A percentile compares a stretch with the other conserved stretches of the same genome.
phyloP scores from a whole-genome alignment of 2,113 vertebrate genomes.

The Epinephelus fuscoguttatus region DNA sequence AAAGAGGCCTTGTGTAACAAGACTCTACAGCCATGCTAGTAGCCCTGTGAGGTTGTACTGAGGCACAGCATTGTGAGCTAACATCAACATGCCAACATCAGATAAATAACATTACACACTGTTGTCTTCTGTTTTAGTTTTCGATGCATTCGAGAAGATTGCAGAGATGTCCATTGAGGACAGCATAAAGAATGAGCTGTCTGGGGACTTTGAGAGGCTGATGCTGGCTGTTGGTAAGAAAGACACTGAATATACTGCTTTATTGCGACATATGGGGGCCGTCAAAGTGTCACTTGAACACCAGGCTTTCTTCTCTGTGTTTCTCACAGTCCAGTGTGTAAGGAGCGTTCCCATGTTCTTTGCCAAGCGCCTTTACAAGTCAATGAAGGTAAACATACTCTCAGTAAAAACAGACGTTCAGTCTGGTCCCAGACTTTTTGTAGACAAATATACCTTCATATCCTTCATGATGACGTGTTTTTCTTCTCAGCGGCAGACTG shows the following conservation, averaged over 20 bases:
- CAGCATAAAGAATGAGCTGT: constrained; percentile 94
- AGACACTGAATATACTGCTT: neutral
- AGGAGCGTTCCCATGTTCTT: constrained; percentile 93
- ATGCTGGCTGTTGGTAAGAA: constrained; percentile 95
- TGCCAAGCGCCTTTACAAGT: constrained; percentile 93
- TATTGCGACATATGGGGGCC: neutral
- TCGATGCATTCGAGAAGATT: constrained; percentile 93
- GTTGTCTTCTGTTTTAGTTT: constrained; percentile 82
- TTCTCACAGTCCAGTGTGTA: constrained; percentile 89
- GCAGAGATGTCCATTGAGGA: constrained; percentile 91
- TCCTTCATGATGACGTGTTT: neutral
- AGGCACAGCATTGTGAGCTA: neutral
- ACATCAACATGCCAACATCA: neutral
- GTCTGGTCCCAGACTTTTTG: neutral
- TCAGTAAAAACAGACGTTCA: neutral
- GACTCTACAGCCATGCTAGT: too few relatives aligned
- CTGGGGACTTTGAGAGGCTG: constrained; percentile 95
- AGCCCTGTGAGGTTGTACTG: neutral
- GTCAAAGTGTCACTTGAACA: constrained; percentile 10
- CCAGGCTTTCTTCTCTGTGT: constrained; percentile 34
- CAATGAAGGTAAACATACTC: constrained; percentile 92
- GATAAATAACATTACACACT: too few relatives aligned
- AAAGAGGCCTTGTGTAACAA: neutral
- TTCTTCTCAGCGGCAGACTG: neutral
- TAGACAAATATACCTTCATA: neutral